A percentile compares a stretch with the other conserved stretches of the same genome.
These are phyloP conservation scores for Agapetus fuscipes DNA, from an alignment of 2,888 invertebrate species.

Conservation along the genomic window DNA sequence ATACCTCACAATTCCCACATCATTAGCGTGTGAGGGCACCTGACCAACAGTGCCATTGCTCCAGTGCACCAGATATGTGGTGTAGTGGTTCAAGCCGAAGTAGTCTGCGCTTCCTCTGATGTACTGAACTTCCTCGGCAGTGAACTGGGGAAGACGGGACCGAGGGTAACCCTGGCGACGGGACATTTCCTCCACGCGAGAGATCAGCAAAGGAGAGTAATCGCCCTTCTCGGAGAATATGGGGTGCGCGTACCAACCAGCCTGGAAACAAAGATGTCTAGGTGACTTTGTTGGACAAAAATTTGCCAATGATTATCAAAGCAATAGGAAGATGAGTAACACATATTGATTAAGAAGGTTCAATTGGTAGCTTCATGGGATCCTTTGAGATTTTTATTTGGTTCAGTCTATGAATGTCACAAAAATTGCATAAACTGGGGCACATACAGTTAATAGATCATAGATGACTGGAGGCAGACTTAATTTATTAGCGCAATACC, in stretches of 20 bases:
- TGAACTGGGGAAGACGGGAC: conserved; percentile 49
- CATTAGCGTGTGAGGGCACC: conserved; percentile 50
- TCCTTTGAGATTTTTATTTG: too few relatives aligned
- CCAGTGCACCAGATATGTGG: conserved; percentile 39
- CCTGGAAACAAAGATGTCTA: conserved; percentile 25
- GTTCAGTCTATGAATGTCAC: too few relatives aligned
- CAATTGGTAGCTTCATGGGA: too few relatives aligned
- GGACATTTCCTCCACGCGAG: conserved; percentile 44
- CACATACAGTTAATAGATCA: too few relatives aligned
- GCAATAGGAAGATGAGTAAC: too few relatives aligned
- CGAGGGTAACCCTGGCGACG: conserved; percentile 41
- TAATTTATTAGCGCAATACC: too few relatives aligned
- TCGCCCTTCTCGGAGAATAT: conserved; percentile 46
- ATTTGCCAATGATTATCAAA: too few relatives aligned
- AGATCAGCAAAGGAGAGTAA: conserved; percentile 46
- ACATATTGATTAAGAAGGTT: too few relatives aligned
- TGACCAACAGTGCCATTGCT: conserved; percentile 35
- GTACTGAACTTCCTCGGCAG: conserved; percentile 37
- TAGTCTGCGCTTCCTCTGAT: conserved; percentile 41
- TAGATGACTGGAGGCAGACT: too few relatives aligned
- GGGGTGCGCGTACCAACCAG: conserved; percentile 48
- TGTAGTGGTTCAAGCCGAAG: conserved; percentile 44
- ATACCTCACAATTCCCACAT: conserved; percentile 47
- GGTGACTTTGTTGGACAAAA: too few relatives aligned
- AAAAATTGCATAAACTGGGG: too few relatives aligned